These are phyloP conservation scores for Synanceia verrucosa DNA, from an alignment of 2,797 vertebrate genomes.

Conservation along the genomic window DNA sequence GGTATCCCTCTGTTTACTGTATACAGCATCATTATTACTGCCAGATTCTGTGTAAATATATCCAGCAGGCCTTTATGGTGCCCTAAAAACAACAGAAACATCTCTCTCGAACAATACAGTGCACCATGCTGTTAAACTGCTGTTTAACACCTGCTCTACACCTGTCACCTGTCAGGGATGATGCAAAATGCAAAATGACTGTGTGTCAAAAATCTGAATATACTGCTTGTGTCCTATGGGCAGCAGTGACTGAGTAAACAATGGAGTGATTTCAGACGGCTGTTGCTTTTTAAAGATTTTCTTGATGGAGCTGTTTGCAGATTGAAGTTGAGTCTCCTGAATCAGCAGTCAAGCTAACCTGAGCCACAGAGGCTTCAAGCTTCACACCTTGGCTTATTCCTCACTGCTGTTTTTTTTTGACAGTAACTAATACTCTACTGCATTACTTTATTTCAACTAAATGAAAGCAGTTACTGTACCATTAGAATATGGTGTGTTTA, in stretches of 20 bases:
- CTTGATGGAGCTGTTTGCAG: background rate
- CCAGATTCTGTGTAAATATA: background rate
- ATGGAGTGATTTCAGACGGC: background rate
- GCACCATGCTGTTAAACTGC: background rate
- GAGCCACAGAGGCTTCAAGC: background rate
- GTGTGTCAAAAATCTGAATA: background rate
- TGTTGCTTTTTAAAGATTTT: background rate
- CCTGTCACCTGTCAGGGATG: background rate
- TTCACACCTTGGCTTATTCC: background rate
- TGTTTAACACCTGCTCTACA: background rate
- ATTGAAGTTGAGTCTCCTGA: background rate
- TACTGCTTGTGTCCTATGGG: background rate
- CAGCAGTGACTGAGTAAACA: background rate
- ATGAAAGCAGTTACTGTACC: too few species aligned
- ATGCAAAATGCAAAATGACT: background rate
- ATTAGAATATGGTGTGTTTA: too few species aligned
- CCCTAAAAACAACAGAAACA: background rate
- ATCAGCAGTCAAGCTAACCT: background rate
- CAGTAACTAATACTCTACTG: too few species aligned
- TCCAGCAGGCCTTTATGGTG: background rate
- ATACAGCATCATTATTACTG: background rate
- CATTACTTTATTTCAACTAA: too few species aligned
- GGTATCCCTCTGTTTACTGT: background rate
- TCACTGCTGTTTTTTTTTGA: too few species aligned
- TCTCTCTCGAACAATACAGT: background rate